phyloP scores from a whole-genome alignment of 2,888 invertebrate genomes.

The Eupithecia vulgata region DNA sequence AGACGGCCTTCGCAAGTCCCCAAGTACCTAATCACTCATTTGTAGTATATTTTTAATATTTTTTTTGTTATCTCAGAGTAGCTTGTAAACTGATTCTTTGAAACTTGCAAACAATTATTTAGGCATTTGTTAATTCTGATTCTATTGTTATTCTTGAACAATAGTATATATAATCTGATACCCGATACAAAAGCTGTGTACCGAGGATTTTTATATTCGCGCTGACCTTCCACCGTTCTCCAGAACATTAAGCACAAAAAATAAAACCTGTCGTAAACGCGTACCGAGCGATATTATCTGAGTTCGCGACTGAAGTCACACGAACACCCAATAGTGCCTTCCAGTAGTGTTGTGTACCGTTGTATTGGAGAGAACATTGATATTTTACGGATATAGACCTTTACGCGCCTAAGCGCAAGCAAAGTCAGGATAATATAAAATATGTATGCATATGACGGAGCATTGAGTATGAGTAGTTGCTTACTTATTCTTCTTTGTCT shows the following conservation, averaged over 20 bases:
- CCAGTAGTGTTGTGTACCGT: not conserved
- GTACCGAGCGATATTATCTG: constrained; percentile 23
- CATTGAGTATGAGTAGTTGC: not conserved
- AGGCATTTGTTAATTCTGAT: not conserved
- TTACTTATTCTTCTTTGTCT: no score
- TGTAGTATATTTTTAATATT: not conserved
- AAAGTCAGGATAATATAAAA: not conserved
- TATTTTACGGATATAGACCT: constrained; percentile 2
- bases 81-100: not conserved
- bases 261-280: constrained; percentile 29
- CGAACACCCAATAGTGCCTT: not conserved
- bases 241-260: constrained; percentile 35
- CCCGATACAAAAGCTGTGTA: constrained; percentile 4
- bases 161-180: not conserved
- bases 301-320: constrained; percentile 29
- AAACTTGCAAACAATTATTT: not conserved
- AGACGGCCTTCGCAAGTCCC: not conserved
- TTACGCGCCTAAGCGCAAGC: not conserved
- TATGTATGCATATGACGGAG: not conserved
- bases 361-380: constrained; percentile 13
- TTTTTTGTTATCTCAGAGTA: no score
- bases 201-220: constrained; percentile 20
- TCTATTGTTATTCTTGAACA: not conserved
- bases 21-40: not conserved
- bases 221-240: constrained; percentile 30